phyloP scores from a whole-genome alignment of 2,888 invertebrate genomes.

The Dasysyrphus albostriatus region DNA sequence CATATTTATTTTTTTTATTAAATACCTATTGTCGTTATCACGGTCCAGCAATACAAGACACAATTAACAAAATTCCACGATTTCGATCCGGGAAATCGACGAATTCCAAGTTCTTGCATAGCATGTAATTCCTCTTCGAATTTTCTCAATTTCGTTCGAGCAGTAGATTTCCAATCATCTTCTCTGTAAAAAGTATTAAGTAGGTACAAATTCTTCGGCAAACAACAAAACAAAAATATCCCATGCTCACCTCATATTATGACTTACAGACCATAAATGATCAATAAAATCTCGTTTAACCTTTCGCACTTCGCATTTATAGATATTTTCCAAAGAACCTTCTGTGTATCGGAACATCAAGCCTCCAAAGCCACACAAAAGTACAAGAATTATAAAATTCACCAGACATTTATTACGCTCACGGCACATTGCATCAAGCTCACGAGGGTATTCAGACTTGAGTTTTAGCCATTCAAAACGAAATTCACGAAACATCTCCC shows the following conservation, averaged over 20 bases:
- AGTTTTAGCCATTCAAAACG: slow-evolving; percentile 86
- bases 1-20: background rate
- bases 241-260: slow-evolving; percentile 86
- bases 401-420: slow-evolving; percentile 88
- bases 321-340: slow-evolving; percentile 92
- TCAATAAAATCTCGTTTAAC: slow-evolving; percentile 95
- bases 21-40: slow-evolving; percentile 96
- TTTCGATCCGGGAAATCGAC: slow-evolving; percentile 92
- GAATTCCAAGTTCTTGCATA: slow-evolving; percentile 93
- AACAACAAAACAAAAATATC: background rate
- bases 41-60: slow-evolving; percentile 93
- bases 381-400: slow-evolving; percentile 88
- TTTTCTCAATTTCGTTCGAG: slow-evolving; percentile 90
- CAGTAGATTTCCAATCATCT: slow-evolving; percentile 95
- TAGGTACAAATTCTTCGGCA: background rate
- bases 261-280: slow-evolving; percentile 91
- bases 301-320: slow-evolving; percentile 94
- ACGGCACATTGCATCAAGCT: slow-evolving; percentile 85
- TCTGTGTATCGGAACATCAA: slow-evolving; percentile 92
- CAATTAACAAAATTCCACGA: slow-evolving; percentile 96
- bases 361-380: slow-evolving; percentile 91
- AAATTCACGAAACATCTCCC: slow-evolving; percentile 84
- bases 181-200: slow-evolving; percentile 85
- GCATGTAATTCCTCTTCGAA: slow-evolving; percentile 94
- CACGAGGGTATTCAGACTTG: slow-evolving; percentile 85